Evolutionary conservation across 2,797 vertebrate species (phyloP).

Genomic region (Champsocephalus esox): DNA sequence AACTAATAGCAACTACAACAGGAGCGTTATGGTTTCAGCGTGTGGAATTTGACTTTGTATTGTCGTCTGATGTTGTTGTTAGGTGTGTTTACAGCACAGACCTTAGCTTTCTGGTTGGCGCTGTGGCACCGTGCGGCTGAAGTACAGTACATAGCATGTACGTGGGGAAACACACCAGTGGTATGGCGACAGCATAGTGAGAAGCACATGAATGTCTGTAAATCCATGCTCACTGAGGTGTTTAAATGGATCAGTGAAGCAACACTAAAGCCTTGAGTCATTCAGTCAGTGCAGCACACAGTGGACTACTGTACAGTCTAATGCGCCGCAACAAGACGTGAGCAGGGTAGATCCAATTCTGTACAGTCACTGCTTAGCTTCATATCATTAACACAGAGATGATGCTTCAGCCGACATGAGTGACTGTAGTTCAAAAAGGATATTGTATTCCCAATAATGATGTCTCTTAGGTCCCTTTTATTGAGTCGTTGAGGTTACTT

Average conservation of each 20-base stretch:
- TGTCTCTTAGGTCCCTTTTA: conserved; percentile 16
- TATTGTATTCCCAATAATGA: conserved; percentile 25
- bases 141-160: background rate
- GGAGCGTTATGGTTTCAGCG: background rate
- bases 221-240: conserved; percentile 54
- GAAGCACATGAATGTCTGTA: conserved; percentile 48
- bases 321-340: conserved; percentile 18
- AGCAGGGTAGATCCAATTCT: conserved; percentile 25
- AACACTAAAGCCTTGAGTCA: conserved; percentile 51
- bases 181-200: conserved; percentile 26
- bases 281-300: conserved; percentile 34
- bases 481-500: conserved; percentile 25
- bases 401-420: background rate
- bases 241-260: conserved; percentile 60
- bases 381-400: conserved; percentile 8
- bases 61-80: conserved; percentile 10
- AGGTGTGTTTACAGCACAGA: background rate
- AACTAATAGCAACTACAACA: background rate
- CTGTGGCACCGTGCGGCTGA: background rate
- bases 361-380: conserved; percentile 26
- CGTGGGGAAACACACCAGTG: conserved; percentile 3
- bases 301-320: conserved; percentile 28
- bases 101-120: background rate
- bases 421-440: conserved; percentile 34
- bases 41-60: background rate